Base-by-base conservation (phyloP, 2,113 vertebrate species). In the Larimichthys crocea region DNA sequence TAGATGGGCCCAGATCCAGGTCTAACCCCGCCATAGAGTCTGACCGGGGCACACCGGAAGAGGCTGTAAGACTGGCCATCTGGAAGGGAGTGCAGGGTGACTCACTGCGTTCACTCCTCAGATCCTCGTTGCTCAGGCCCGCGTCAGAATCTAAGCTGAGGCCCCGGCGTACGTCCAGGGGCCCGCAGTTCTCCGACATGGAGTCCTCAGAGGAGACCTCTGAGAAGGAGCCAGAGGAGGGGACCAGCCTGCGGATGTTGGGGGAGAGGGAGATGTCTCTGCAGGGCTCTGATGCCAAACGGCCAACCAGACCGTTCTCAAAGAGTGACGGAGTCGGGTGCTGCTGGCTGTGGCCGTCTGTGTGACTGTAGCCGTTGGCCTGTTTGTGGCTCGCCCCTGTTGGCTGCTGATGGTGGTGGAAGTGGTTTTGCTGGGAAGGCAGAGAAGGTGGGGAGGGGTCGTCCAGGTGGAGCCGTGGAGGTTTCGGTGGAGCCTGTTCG, bases 1-100 rank as follows among this genome's bases (percentile, higher is more conserved):
- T 96, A 75, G 96, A 96, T 0, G 96, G 96, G 5, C 95, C 96
- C 73, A 96, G 91, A 50, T 96, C 96, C 57, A 97, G 92, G 78
- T 96, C 86, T 6, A 96, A 73, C 1, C 89, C 92, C 2, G 69
- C 79, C 57, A 96, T 68, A 3, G 95, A 96, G 76, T 95, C 95
- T 0, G 95, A 95, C 9, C 90, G 90, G 1, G 94, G 71, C 62
- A 95, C 82, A 0, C 26, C 10, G 9, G 85, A n/a, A 0, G 89
- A 46, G 15, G 68, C 64, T 0, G 71, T 60, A 81, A 82, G 73
- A 5, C 7, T 17, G 3, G 71, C 3, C 0, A 80, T 52, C 0
- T 69, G 84, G 42, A 74, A 63, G 76, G 69, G 16, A 0, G 81
- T 11, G 16, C 83, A 88, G 9, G 93, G 82, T 0, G 93, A 93